A percentile compares a stretch with the other conserved stretches of the same genome.
phyloP scores from a whole-genome alignment of 2,113 vertebrate genomes.

The Nothocercus nigrocapillus region DNA sequence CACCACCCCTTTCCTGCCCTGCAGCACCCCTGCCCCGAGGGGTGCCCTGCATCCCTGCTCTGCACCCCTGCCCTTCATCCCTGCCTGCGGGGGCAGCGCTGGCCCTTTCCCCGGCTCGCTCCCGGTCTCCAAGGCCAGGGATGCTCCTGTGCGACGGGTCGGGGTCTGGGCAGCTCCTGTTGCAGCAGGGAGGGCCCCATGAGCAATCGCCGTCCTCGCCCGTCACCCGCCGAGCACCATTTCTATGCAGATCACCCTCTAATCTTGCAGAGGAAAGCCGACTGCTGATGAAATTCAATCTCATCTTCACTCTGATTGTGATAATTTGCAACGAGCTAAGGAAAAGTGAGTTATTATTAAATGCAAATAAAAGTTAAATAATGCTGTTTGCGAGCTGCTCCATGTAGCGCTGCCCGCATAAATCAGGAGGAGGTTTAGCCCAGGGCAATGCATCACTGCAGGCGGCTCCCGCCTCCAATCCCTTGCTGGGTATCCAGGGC shows the following conservation, averaged over 20 bases:
- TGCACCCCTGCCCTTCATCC: too few species aligned
- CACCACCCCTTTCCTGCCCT: neutral
- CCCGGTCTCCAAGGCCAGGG: too few species aligned
- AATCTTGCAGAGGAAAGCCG: neutral
- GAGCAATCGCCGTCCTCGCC: neutral
- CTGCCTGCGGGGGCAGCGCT: neutral
- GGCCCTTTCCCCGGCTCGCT: too few species aligned
- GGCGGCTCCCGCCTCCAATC: neutral
- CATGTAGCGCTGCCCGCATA: neutral
- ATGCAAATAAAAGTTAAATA: slow-evolving; percentile 36
- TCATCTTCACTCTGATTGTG: neutral
- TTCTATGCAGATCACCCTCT: neutral
- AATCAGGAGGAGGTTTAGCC: neutral
- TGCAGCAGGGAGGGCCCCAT: too few species aligned
- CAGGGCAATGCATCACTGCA: fast-evolving
- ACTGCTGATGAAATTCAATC: neutral
- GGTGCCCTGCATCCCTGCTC: too few species aligned
- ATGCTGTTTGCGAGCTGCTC: neutral
- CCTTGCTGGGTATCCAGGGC: neutral
- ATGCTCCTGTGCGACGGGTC: too few species aligned
- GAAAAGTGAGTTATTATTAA: slow-evolving; percentile 21
- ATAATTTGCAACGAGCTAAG: neutral
- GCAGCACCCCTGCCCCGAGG: too few species aligned
- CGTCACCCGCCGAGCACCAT: neutral
- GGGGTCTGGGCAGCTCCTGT: too few species aligned